phyloP scores from a whole-genome alignment of 2,113 vertebrate species.

The Hirundichthys speculiger region DNA sequence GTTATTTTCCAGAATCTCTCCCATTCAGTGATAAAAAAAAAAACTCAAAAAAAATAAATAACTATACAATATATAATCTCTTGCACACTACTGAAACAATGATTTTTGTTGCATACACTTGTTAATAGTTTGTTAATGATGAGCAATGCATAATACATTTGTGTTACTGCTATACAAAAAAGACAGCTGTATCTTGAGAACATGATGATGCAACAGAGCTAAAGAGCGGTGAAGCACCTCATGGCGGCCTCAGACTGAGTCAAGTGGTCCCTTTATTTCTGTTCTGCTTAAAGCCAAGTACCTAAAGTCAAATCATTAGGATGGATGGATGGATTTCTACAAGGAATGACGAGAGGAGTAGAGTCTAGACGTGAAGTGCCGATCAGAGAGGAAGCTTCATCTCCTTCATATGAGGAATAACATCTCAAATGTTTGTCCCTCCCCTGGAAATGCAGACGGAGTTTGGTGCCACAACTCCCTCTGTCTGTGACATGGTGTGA shows the following conservation, averaged over 20 bases:
- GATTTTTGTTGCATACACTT: slow-evolving; percentile 78
- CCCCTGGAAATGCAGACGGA: slow-evolving; percentile 30
- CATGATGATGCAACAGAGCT: slow-evolving; percentile 17
- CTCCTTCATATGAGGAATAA: no score
- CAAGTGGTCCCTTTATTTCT: slow-evolving; percentile 45
- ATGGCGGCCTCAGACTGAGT: slow-evolving; percentile 43
- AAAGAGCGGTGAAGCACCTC: slow-evolving; percentile 33
- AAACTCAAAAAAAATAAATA: slow-evolving; percentile 75
- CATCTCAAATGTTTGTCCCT: slow-evolving; percentile 19
- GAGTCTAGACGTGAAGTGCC: slow-evolving; percentile 54
- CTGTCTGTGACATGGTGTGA: slow-evolving; percentile 44
- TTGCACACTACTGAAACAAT: slow-evolving; percentile 72
- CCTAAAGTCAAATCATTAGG: slow-evolving; percentile 19
- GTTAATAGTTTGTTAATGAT: slow-evolving; percentile 82
- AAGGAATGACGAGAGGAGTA: slow-evolving; percentile 37
- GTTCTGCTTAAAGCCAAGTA: slow-evolving; percentile 52
- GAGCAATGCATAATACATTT: slow-evolving; percentile 72
- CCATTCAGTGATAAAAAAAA: slow-evolving; percentile 73
- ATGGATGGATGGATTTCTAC: slow-evolving; percentile 17
- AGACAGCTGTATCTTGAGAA: slow-evolving; percentile 38
- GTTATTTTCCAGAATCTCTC: slow-evolving; percentile 79
- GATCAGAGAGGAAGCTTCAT: slow-evolving; percentile 32
- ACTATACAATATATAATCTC: slow-evolving; percentile 80
- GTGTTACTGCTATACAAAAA: slow-evolving; percentile 75
- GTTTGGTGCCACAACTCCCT: slow-evolving; percentile 33